Conservation (phyloP, 2,888 invertebrate species). For the Julus scandinavius region DNA sequence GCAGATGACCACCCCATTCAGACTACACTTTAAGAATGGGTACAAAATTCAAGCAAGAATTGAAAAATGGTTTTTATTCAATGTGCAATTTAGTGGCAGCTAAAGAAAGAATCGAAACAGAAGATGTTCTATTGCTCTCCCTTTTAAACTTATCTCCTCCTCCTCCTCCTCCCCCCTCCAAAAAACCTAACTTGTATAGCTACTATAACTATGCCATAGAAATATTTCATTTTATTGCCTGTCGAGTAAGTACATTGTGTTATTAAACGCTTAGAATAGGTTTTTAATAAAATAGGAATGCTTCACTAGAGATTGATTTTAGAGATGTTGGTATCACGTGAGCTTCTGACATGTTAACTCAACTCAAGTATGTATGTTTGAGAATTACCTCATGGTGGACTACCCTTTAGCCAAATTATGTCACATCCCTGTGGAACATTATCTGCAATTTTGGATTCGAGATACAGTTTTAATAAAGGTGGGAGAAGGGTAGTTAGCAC, state of each 20-base stretch:
- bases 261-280: too few relatives aligned
- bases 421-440: too few relatives aligned
- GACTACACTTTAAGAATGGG: neutral
- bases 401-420: too few relatives aligned
- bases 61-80: slow-evolving; percentile 32
- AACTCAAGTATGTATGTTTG: too few relatives aligned
- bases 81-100: neutral
- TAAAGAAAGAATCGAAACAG: neutral
- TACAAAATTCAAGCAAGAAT: neutral
- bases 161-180: neutral
- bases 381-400: too few relatives aligned
- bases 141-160: neutral
- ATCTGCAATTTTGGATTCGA: too few relatives aligned
- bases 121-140: neutral
- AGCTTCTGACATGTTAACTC: too few relatives aligned
- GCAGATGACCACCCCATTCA: neutral
- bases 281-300: too few relatives aligned
- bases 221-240: neutral
- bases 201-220: neutral
- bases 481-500: too few relatives aligned
- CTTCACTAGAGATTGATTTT: too few relatives aligned
- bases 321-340: too few relatives aligned
- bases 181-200: neutral
- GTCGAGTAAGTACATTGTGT: neutral
- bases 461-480: too few relatives aligned